phyloP scores from a whole-genome alignment of 2,888 invertebrate genomes.

The Alviniconcha strummeri region DNA sequence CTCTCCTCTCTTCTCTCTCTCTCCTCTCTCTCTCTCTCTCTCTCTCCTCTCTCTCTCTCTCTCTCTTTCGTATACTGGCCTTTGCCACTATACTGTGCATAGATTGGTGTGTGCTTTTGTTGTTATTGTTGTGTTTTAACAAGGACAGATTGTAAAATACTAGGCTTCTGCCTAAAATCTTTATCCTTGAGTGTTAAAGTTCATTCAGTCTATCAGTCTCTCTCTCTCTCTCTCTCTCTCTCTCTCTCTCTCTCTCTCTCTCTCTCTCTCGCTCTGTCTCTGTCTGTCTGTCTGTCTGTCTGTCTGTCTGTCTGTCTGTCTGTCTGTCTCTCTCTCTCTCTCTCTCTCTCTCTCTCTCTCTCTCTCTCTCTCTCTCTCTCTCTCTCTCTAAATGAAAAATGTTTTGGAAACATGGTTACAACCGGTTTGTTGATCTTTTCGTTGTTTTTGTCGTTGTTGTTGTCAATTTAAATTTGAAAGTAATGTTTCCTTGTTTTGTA shows the following conservation, averaged over 20 bases:
- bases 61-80: neutral
- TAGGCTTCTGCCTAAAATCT: neutral
- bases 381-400: neutral
- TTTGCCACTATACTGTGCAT: neutral
- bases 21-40: neutral
- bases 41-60: neutral
- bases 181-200: neutral
- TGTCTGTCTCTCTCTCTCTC: neutral
- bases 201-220: neutral
- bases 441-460: neutral
- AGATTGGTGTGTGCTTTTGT: neutral
- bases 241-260: neutral
- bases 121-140: neutral
- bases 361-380: neutral
- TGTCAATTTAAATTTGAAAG: neutral
- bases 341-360: neutral
- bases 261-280: neutral
- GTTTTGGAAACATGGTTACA: too few species aligned
- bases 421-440: neutral
- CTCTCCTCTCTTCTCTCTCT: neutral
- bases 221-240: neutral
- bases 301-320: neutral
- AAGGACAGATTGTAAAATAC: neutral
- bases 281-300: neutral
- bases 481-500: neutral